Evolutionary conservation across 2,113 vertebrate species (phyloP), one percentile per base, ranked within the genome.

Genomic region (Thermophis baileyi): DNA sequence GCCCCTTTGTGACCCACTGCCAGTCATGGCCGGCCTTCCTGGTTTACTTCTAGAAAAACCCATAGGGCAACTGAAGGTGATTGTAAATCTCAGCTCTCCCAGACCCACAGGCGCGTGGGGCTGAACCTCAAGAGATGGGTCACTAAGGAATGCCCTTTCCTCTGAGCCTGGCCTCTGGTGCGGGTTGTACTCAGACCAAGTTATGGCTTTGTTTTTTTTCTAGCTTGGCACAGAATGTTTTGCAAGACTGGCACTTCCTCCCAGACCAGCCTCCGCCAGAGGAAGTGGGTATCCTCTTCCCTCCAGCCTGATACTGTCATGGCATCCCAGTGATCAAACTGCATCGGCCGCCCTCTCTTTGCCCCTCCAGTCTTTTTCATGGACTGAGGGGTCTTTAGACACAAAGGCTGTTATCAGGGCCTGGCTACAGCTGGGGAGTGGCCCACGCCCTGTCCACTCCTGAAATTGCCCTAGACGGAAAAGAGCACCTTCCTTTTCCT

Each of bases 131-230:
- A 18, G 16, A 20, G 85, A 30, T 1, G 16, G 53, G 3, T 20
- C 18, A 0, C 74, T 2, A 47, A 50, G 44, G 2, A 5, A 12
- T 24, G 12, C 90, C 40, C 51, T 10, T 18, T 30, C 4, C 30
- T 27, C 24, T 12, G 40, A 22, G 40, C 22, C 46, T 86, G 49
- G 30, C 51, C 22, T 35, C 5, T 1, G 50, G 8, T 2, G 35
- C 44, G 30, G 25, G 27, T 24, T 24, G 10, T 69, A 88, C 88
- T 93, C 92, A 88, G 93, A 10, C 35, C 46, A 44, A 27, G 69
- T 93, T 97, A 97, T 97, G 95, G 96, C 97, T 97, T 96, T 94
- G 96, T 87, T 89, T 3, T 91, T 91, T 89, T 7, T 3, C 54
- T 24, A 47, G 30, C 93, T 92, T 94, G 92, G 95, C 94, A 40